Evolutionary conservation across 1,140 invertebrate species (phyloP), one percentile per base, ranked within the genome.

Genomic region (Drosophila suzukii): DNA sequence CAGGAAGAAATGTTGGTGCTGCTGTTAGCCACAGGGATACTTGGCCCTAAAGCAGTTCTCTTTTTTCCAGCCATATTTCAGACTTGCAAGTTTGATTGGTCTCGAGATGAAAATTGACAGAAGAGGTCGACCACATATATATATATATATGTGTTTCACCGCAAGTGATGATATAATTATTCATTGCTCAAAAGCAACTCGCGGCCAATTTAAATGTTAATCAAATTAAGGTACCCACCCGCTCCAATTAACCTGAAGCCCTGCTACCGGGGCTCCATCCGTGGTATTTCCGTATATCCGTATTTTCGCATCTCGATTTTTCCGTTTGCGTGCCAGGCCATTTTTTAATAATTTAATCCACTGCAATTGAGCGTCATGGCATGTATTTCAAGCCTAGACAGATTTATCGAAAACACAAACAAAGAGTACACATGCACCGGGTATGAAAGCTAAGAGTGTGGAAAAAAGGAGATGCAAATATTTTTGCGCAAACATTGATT

Each of bases 331-430:
- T 56, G 53, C 38, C 47, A 39, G 56, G 70, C 66, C 60, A 79
- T 75, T 82, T 86, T 88, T 88, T 84, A 84, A 88, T 88, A 88
- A 88, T 88, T 88, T 89, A 88, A 88, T 89, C 84, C 84, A 81
- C 76, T 89, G 83, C 75, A 88, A 88, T 88, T 88, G 83, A 88
- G 84, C 79, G 57, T 68, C 73, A 78, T 65, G 75, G 68, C 79
- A 63, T 67, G 63, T 76, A 70, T 78, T 76, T 78, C 74, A 78
- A 77, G 75, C 75, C 77, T 89, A 78, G 76, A 56, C 84, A 83
- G 77, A 89, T 88, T 89, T 88, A 88, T 89, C 71, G 63, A 72
- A 88, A 83, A 77, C 46, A 83, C 78, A 89, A 88, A 83, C 72
- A 89, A 77, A 56, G 36, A 53, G 50, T 39, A 67, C 56, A 57